Conservation (phyloP, 2,888 invertebrate species). For the Eustalomyia histrio region DNA sequence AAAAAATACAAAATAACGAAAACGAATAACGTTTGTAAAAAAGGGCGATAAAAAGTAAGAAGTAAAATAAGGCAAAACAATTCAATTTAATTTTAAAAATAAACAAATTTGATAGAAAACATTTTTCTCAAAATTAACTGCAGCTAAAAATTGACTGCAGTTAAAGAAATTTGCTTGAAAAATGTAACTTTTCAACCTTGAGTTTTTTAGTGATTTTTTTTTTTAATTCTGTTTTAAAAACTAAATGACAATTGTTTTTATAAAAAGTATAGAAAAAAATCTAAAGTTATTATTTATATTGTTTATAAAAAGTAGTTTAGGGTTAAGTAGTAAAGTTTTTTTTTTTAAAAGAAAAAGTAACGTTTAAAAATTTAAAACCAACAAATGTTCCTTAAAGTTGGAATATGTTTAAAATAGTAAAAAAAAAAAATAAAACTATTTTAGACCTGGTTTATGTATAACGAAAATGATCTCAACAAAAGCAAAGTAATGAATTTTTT, state of each 20-base stretch:
- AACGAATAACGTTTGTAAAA: constrained; percentile 32
- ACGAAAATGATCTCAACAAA: too few relatives aligned
- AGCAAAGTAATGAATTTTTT: too few relatives aligned
- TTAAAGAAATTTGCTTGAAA: not conserved
- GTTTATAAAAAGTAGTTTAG: not conserved
- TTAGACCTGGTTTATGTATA: too few relatives aligned
- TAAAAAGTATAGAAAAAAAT: constrained; percentile 30
- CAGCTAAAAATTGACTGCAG: too few relatives aligned
- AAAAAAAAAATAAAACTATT: too few relatives aligned
- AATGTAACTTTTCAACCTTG: not conserved
- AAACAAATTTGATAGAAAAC: not conserved
- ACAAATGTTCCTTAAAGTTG: constrained; percentile 42
- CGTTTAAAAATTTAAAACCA: constrained; percentile 41
- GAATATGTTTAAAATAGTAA: constrained; percentile 16
- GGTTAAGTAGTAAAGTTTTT: not conserved
- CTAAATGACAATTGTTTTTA: constrained; percentile 28
- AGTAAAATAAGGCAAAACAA: constrained; percentile 16
- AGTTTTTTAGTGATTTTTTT: constrained; percentile 8
- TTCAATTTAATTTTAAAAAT: constrained; percentile 20
- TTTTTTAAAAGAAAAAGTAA: constrained; percentile 3
- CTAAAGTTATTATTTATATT: constrained; percentile 6
- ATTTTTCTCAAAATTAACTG: not conserved
- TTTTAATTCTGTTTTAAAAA: constrained; percentile 17
- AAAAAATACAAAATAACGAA: constrained; percentile 27
- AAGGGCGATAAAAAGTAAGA: not conserved